phyloP scores from a whole-genome alignment of 2,888 invertebrate species.

The Coenonympha glycerion region DNA sequence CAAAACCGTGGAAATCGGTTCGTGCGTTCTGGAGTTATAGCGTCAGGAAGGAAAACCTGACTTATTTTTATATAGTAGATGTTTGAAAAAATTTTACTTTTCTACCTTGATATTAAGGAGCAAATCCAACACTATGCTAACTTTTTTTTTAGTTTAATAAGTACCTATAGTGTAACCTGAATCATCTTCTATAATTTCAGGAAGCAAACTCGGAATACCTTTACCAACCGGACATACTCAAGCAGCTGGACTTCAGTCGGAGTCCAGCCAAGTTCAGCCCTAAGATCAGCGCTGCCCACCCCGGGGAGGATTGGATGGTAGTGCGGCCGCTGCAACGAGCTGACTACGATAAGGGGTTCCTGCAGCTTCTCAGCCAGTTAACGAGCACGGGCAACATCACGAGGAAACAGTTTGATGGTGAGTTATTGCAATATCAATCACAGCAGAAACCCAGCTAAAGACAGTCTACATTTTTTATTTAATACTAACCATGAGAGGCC shows the following conservation, averaged over 20 bases:
- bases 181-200: conserved; percentile 44
- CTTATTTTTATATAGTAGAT: no score
- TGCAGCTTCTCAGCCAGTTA: conserved; percentile 86
- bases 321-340: conserved; percentile 86
- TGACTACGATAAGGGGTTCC: conserved; percentile 90
- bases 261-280: conserved; percentile 80
- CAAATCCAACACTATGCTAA: no score
- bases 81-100: no score
- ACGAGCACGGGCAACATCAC: conserved; percentile 89
- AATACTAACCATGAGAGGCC: no score
- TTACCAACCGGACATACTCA: conserved; percentile 80
- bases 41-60: no score
- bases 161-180: not conserved
- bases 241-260: conserved; percentile 79
- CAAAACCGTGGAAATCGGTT: no score
- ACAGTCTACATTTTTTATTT: no score
- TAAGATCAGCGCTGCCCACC: conserved; percentile 79
- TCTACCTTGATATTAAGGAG: no score
- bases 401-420: conserved; percentile 87
- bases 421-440: conserved; percentile 35
- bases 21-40: no score
- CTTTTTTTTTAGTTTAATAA: no score
- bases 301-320: conserved; percentile 84
- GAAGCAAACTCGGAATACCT: conserved; percentile 71
- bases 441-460: no score